Evolutionary conservation across 2,888 invertebrate genomes (phyloP).

Genomic region (Laothoe populi): DNA sequence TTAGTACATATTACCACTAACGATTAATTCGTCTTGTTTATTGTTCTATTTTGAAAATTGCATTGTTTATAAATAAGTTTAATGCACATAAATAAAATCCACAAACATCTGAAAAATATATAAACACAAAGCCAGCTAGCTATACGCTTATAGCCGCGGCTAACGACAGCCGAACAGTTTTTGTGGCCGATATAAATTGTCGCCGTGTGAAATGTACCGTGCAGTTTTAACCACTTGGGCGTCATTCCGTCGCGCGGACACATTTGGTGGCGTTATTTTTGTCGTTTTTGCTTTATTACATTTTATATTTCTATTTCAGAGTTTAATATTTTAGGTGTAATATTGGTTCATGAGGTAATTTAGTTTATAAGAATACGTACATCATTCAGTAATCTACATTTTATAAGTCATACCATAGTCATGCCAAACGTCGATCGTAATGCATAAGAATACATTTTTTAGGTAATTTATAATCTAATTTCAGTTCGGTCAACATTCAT

Average conservation of each 20-base stretch:
- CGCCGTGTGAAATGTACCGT: slow-evolving; percentile 66
- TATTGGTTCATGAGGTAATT: neutral
- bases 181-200: slow-evolving; percentile 60
- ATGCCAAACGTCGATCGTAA: too few species aligned
- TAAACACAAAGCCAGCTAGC: slow-evolving; percentile 4
- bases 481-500: too few species aligned
- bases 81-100: neutral
- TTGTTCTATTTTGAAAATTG: too few species aligned
- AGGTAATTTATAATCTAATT: too few species aligned
- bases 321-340: neutral
- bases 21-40: too few species aligned
- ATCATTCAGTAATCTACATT: too few species aligned
- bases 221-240: slow-evolving; percentile 68
- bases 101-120: neutral
- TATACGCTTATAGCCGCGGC: neutral
- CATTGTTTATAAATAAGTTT: neutral
- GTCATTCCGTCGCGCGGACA: slow-evolving; percentile 58
- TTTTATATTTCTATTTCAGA: slow-evolving; percentile 6
- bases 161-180: slow-evolving; percentile 36
- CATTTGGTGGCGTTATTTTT: slow-evolving; percentile 58
- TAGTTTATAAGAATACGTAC: too few species aligned
- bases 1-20: too few species aligned
- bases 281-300: slow-evolving; percentile 5
- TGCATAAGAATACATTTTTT: too few species aligned
- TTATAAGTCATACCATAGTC: too few species aligned